Percentiles rank a stretch among this genome's conserved stretches.
phyloP scores from a whole-genome alignment of 2,888 invertebrate species.

The Rosalia funebris region DNA sequence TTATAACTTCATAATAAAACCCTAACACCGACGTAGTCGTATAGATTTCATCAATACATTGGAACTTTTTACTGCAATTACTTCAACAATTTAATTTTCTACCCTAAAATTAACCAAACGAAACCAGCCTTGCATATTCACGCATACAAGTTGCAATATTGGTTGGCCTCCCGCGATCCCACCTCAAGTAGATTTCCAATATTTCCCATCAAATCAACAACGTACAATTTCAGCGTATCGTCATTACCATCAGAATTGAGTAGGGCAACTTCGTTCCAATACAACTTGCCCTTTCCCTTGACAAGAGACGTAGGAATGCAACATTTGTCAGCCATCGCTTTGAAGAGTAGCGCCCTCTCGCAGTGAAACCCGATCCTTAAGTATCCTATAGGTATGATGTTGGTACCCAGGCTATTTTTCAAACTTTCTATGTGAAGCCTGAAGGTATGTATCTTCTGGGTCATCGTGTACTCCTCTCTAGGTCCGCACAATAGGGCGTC shows the following conservation, averaged over 20 bases:
- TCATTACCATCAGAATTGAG: constrained; percentile 29
- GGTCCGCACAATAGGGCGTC: constrained; percentile 53
- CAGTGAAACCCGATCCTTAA: constrained; percentile 65
- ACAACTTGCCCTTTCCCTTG: constrained; percentile 54
- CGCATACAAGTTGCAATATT: constrained; percentile 54
- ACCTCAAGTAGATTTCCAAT: constrained; percentile 63
- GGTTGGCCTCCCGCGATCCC: constrained; percentile 57
- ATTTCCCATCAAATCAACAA: constrained; percentile 64
- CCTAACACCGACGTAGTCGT: too few species aligned
- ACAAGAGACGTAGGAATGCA: constrained; percentile 65
- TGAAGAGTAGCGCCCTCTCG: constrained; percentile 67
- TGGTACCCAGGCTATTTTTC: constrained; percentile 59
- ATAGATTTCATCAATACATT: too few species aligned
- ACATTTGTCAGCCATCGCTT: constrained; percentile 66
- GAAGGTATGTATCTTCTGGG: constrained; percentile 50
- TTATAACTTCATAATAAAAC: too few species aligned
- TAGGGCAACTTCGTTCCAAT: constrained; percentile 61
- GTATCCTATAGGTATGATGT: constrained; percentile 66
- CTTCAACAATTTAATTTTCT: too few species aligned
- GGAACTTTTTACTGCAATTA: too few species aligned
- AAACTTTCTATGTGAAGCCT: constrained; percentile 50
- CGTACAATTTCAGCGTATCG: constrained; percentile 55
- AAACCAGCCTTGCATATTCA: too few species aligned
- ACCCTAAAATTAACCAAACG: too few species aligned
- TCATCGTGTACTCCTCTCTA: constrained; percentile 38